These are phyloP conservation scores for Megaceryle alcyon DNA, from an alignment of 2,797 vertebrate species.

Conservation along the genomic window DNA sequence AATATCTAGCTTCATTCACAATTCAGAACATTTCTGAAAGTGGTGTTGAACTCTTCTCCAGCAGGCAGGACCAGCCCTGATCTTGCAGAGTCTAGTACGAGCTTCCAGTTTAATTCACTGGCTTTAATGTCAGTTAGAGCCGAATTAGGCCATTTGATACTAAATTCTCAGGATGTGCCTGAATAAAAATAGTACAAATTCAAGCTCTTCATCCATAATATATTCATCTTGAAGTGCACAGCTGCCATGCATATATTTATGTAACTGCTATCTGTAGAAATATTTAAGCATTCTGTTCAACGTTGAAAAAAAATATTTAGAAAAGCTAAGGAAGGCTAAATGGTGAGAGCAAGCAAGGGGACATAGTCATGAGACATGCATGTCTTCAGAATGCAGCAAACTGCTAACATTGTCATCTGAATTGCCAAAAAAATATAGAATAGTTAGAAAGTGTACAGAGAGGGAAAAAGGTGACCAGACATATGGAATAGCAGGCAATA, in stretches of 20 bases:
- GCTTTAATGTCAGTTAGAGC: background rate
- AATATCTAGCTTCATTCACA: background rate
- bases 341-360: background rate
- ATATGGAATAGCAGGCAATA: background rate
- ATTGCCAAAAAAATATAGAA: background rate
- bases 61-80: background rate
- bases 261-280: slow-evolving; percentile 59
- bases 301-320: slow-evolving; percentile 18
- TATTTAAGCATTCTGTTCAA: slow-evolving; percentile 24
- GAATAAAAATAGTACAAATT: slow-evolving; percentile 68
- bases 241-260: slow-evolving; percentile 60
- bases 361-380: background rate
- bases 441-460: background rate
- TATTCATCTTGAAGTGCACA: slow-evolving; percentile 58
- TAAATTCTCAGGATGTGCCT: slow-evolving; percentile 51
- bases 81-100: background rate
- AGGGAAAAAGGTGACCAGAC: background rate
- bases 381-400: background rate
- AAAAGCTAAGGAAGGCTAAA: slow-evolving; percentile 43
- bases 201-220: slow-evolving; percentile 45
- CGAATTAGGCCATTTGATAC: slow-evolving; percentile 39
- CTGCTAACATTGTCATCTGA: background rate
- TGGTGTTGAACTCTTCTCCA: background rate
- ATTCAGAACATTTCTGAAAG: background rate
- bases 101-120: background rate